Base-by-base conservation (phyloP, 2,113 vertebrate species). In the Malurus elegans region DNA sequence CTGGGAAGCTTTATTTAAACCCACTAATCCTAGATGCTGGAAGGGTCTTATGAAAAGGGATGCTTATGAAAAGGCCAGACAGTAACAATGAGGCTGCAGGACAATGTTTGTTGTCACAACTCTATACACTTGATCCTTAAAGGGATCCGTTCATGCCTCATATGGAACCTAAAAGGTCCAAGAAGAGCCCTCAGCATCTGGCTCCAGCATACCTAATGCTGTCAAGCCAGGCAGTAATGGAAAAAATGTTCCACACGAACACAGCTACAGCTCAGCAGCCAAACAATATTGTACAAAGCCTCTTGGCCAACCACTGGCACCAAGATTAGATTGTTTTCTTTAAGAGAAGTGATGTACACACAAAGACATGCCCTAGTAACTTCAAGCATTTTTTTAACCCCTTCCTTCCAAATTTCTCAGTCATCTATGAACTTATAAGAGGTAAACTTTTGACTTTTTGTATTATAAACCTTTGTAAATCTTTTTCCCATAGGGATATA, bases 101-200 rank as follows among this genome's bases (percentile, higher is more conserved):
- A 79, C 2, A 7, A 54, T 2, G 4, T 4, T 4, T 5, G 5
- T 18, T 53, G 31, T 53, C 45, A 73, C 0, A 0, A 31, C 26
- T 62, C 48, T 17, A 50, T 6, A 51, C 18, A 44, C 8, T n/a
- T 75, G 14, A 60, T 7, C 28, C 17, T 8, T 16, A 65, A 88
- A 73, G 9, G 8, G 23, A 8, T 23, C 26, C 15, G 34, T 58
- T 29, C 53, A n/a, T 5, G 25, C 10, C 32, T 73, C 54, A n/a
- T 4, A 1, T 6, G 20, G 21, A 78, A 14, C 5, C 34, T n/a
- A 29, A 53, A 61, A 54, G 11, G 11, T 18, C 25, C 8, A 14
- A 1, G 4, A 28, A 40, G 4, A 62, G 29, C 17, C 28, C 12
- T 45, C 60, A 36, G 23, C 28, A 58, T 25, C 26, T 21, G 15